Conservation (phyloP, 2,113 vertebrate genomes). For the Clarias magur region DNA sequence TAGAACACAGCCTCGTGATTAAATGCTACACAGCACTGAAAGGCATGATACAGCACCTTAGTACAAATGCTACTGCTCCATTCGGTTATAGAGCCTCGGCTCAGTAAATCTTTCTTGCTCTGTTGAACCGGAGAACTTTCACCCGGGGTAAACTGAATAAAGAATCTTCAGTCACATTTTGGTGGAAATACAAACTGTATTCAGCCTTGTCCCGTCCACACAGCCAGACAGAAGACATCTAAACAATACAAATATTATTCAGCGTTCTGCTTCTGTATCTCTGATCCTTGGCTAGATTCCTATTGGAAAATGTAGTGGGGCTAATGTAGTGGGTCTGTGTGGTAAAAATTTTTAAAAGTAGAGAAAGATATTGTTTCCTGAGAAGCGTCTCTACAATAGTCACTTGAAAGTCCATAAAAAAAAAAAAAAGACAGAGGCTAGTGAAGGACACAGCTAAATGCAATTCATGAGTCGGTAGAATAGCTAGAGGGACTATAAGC, state of each 20-base stretch:
- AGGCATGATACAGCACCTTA: neutral
- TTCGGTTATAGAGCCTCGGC: neutral
- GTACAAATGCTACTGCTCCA: neutral
- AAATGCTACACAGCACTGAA: neutral
- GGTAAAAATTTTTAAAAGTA: neutral
- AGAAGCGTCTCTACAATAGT: constrained; percentile 56
- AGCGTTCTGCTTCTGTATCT: neutral
- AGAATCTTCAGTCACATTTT: neutral
- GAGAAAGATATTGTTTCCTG: constrained; percentile 30
- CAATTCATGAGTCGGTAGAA: constrained; percentile 12
- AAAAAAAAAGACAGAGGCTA: neutral
- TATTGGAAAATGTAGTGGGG: neutral
- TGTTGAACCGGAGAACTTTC: neutral
- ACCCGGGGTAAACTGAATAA: constrained; percentile 10
- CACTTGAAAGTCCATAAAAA: constrained; percentile 24
- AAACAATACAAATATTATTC: constrained; percentile 5
- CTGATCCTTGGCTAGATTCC: neutral
- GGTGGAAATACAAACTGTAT: neutral
- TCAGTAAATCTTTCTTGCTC: neutral
- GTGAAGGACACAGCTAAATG: neutral
- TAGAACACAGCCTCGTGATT: constrained; percentile 8
- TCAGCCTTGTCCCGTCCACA: neutral
- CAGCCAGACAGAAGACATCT: neutral
- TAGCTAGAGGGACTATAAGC: constrained; percentile 38
- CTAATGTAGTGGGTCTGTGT: neutral